Conservation (phyloP, 2,797 vertebrate genomes). For the Parambassis ranga region DNA sequence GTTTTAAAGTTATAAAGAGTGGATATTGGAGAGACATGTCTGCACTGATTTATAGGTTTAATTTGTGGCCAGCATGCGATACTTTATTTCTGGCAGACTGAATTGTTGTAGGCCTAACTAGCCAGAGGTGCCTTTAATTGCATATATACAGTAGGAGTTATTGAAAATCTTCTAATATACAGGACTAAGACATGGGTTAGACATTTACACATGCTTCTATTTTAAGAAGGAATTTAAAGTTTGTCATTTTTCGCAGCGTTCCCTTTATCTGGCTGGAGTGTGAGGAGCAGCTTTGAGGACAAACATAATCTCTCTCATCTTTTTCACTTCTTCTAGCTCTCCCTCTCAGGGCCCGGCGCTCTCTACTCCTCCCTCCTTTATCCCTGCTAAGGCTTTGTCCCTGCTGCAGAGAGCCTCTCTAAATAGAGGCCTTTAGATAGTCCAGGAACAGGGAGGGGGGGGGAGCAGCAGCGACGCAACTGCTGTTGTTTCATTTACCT, state of each 20-base stretch:
- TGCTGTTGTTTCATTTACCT: slow-evolving; percentile 89
- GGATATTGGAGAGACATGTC: slow-evolving; percentile 43
- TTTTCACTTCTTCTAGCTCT: slow-evolving; percentile 61
- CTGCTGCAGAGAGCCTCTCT: slow-evolving; percentile 78
- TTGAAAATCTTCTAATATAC: slow-evolving; percentile 32
- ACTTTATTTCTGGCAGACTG: slow-evolving; percentile 47
- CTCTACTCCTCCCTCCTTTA: slow-evolving; percentile 79
- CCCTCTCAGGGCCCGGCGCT: slow-evolving; percentile 65
- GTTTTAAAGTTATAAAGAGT: slow-evolving; percentile 57
- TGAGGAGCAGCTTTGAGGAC: slow-evolving; percentile 61
- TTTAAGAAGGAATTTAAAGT: slow-evolving; percentile 13
- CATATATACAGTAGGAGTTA: slow-evolving; percentile 38
- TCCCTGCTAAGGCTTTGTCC: slow-evolving; percentile 83
- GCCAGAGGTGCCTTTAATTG: slow-evolving; percentile 46
- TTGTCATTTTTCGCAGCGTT: slow-evolving; percentile 29
- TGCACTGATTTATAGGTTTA: slow-evolving; percentile 70
- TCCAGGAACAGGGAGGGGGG: slow-evolving; percentile 75
- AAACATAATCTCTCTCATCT: slow-evolving; percentile 73
- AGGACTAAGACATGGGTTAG: slow-evolving; percentile 28
- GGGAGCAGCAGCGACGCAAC: slow-evolving; percentile 76
- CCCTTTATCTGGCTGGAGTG: slow-evolving; percentile 51
- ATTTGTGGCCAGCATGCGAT: slow-evolving; percentile 59
- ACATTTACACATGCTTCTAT: slow-evolving; percentile 20
- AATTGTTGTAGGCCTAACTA: slow-evolving; percentile 51
- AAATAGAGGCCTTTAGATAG: slow-evolving; percentile 83